These are phyloP conservation scores for Glaucopsyche alexis DNA, from an alignment of 2,888 invertebrate genomes.

Conservation along the genomic window DNA sequence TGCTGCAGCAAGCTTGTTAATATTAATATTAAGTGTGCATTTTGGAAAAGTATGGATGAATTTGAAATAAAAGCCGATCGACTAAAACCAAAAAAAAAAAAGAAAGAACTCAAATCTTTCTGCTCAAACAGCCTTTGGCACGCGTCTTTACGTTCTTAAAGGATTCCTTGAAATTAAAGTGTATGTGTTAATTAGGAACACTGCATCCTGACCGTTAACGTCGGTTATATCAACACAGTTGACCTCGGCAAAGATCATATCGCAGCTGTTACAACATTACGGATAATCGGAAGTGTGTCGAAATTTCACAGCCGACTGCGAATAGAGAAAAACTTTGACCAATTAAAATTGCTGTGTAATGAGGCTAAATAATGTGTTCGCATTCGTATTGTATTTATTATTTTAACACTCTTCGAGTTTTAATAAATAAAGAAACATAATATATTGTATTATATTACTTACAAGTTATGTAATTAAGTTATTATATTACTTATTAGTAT, in stretches of 20 bases:
- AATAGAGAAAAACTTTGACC: slow-evolving; percentile 16
- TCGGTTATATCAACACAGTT: slow-evolving; percentile 17
- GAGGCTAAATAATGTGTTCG: slow-evolving; percentile 16
- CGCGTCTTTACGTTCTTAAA: too few relatives aligned
- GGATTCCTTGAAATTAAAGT: background rate
- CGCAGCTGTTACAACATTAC: slow-evolving; percentile 21
- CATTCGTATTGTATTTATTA: background rate
- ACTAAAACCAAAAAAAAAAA: too few relatives aligned
- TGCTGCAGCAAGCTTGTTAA: background rate
- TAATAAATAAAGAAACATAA: too few relatives aligned
- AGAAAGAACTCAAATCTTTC: too few relatives aligned
- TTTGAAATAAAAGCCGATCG: too few relatives aligned
- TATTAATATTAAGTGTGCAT: background rate
- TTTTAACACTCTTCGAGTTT: background rate
- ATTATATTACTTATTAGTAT: too few relatives aligned
- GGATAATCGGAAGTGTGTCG: slow-evolving; percentile 20
- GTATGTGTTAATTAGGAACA: background rate
- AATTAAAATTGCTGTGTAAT: slow-evolving; percentile 12
- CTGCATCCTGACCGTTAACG: background rate
- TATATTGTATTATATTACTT: too few relatives aligned
- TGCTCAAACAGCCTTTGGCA: too few relatives aligned
- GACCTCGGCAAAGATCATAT: slow-evolving; percentile 6
- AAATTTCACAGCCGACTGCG: slow-evolving; percentile 20
- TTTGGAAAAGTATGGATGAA: background rate
- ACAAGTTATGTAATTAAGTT: too few relatives aligned